Evolutionary conservation across 2,113 vertebrate species (phyloP), one percentile per base, ranked within the genome.

Genomic region (Etheostoma cragini): DNA sequence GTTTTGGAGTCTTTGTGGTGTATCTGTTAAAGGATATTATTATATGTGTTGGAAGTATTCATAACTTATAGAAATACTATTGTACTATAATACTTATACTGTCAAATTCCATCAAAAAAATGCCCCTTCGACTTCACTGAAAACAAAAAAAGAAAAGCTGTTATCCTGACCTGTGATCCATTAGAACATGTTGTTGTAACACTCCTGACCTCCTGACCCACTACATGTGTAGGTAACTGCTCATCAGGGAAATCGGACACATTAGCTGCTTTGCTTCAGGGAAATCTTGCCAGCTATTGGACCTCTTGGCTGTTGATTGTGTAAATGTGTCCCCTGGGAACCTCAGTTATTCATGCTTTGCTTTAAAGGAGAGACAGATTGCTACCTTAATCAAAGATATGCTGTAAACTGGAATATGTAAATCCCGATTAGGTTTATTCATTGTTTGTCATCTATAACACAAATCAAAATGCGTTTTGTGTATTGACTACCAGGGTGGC

Each of bases 161-260:
- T 66, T 65, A 16, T 50, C 35, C 15, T 57, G 49, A 47, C 53
- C 30, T 53, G 1, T 62, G 16, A 80, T 50, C 42, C 26, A 33
- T 66, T 24, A 45, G 8, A 67, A 57, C 16, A 11, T 33, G 45
- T 21, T 45, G 6, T 47, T 38, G 56, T 49, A 76, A 76, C 61
- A 54, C 67, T 61, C 6, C 47, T 63, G 50, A 76, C 50, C 53
- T 30, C 17, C 6, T 70, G 53, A 75, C 65, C 69, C n/a, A 22
- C 53, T 58, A 21, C 30, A 21, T 7, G 4, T 67, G 56, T 33
- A 62, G 67, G 67, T 64, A 74, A 82, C 53, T 57, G 77, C 72
- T 70, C 82, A 56, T 74, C 46, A 76, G 88, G 82, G 89, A 87
- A 90, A 91, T 84, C 58, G 82, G 42, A 74, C 35, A 26, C 24